These are phyloP conservation scores for Muscicapa comitata DNA, from an alignment of 2,797 vertebrate species.

Conservation along the genomic window DNA sequence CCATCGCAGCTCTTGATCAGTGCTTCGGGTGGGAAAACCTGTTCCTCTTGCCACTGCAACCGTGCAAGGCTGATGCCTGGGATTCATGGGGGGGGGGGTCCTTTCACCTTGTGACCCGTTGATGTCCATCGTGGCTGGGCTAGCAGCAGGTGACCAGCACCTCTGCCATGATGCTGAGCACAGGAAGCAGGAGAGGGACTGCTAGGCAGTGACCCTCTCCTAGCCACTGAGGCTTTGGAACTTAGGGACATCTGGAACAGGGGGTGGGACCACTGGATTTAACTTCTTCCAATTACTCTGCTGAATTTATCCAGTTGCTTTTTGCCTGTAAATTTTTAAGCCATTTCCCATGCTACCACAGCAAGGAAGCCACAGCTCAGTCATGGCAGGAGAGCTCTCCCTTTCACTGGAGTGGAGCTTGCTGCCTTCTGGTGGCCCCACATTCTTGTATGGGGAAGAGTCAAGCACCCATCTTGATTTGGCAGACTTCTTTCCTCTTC, in stretches of 20 bases:
- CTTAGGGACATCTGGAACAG: background rate
- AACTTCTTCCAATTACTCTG: background rate
- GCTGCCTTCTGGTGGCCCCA: background rate
- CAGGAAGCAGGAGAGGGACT: background rate
- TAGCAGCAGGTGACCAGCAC: background rate
- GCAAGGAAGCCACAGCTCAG: background rate
- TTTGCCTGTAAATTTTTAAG: background rate
- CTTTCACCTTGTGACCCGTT: background rate
- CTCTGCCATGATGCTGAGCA: background rate
- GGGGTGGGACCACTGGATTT: background rate
- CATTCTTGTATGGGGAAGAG: rapidly evolving
- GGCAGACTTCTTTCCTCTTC: background rate
- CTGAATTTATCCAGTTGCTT: background rate
- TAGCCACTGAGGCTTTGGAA: background rate
- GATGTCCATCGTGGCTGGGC: rapidly evolving
- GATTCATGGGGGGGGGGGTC: background rate
- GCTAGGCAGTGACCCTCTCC: background rate
- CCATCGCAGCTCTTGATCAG: background rate
- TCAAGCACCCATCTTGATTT: background rate
- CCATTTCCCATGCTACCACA: background rate
- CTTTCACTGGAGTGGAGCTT: background rate
- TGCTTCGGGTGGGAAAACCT: background rate
- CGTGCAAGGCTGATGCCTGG: rapidly evolving
- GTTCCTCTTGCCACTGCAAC: background rate
- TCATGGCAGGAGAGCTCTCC: background rate